A percentile compares a stretch with the other conserved stretches of the same genome.
Conservation (phyloP, 92 coral and sea anemone species). For the Blastomussa wellsi region DNA sequence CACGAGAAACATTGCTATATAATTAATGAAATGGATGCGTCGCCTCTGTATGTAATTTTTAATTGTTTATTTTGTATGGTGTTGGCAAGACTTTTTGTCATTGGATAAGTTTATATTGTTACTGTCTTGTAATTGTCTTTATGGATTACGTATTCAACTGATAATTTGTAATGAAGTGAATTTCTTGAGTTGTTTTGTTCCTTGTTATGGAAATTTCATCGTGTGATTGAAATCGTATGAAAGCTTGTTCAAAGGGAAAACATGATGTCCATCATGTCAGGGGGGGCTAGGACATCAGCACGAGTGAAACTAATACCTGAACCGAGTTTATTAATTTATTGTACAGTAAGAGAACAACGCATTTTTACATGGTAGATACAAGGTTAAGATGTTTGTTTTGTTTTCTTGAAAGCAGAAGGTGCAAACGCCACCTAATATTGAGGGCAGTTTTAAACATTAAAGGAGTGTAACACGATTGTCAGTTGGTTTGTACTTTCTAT, state of each 20-base stretch:
- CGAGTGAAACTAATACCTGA: not conserved
- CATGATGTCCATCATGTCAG: not conserved
- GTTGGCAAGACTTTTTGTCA: not conserved
- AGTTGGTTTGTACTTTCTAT: not conserved
- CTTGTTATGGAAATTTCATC: not conserved
- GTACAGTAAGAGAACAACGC: not conserved
- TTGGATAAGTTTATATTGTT: not conserved
- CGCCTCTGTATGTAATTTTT: not conserved
- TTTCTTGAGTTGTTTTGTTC: not conserved
- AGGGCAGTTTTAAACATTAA: conserved; percentile 5
- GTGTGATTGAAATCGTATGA: not conserved
- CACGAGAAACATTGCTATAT: no score
- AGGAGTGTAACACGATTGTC: not conserved
- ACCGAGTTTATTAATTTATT: not conserved
- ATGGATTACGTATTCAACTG: not conserved
- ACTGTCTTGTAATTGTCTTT: no score
- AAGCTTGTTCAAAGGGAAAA: not conserved
- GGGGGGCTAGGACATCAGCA: not conserved
- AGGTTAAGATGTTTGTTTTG: not conserved
- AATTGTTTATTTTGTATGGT: not conserved
- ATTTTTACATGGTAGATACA: conserved; percentile 7
- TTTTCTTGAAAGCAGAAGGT: conserved; percentile 5
- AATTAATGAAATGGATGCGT: conserved; percentile 12
- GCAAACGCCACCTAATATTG: not conserved
- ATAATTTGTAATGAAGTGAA: not conserved